Percentiles rank a stretch among this genome's conserved stretches.
Conservation (phyloP, 1,140 invertebrate species). For the Halesus radiatus region DNA sequence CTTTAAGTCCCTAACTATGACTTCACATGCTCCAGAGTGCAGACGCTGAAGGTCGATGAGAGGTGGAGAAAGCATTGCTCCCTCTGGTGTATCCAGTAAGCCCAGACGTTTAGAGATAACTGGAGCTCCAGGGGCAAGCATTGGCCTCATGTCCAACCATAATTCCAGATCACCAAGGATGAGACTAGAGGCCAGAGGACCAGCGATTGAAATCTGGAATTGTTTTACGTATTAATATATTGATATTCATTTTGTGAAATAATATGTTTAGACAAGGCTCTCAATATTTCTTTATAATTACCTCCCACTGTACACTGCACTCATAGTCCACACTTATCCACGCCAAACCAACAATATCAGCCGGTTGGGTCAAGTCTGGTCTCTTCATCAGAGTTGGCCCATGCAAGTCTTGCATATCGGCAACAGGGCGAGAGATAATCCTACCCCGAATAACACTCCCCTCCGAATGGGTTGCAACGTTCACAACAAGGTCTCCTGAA, state of each 20-base stretch:
- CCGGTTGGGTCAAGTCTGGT: slow-evolving; percentile 67
- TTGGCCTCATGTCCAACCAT: slow-evolving; percentile 76
- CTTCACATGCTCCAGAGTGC: slow-evolving; percentile 73
- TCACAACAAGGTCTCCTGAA: slow-evolving; percentile 81
- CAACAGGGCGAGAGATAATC: slow-evolving; percentile 77
- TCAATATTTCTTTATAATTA: slow-evolving; percentile 59
- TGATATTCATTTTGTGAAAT: not conserved
- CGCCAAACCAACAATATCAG: slow-evolving; percentile 78
- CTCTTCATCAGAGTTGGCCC: slow-evolving; percentile 77
- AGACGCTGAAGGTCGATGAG: slow-evolving; percentile 73
- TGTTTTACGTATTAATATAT: not conserved
- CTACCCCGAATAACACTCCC: slow-evolving; percentile 74
- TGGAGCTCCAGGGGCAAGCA: slow-evolving; percentile 76
- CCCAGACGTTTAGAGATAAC: slow-evolving; percentile 67
- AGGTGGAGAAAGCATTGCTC: slow-evolving; percentile 72
- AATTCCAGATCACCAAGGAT: slow-evolving; percentile 63
- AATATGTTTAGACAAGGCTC: too few species aligned
- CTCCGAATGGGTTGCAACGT: slow-evolving; percentile 75
- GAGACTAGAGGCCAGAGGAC: slow-evolving; percentile 35
- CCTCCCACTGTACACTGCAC: slow-evolving; percentile 88
- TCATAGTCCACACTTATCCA: slow-evolving; percentile 87
- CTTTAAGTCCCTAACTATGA: slow-evolving; percentile 71
- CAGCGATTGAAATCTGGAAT: slow-evolving; percentile 45
- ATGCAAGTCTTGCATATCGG: slow-evolving; percentile 80
- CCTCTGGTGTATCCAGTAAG: slow-evolving; percentile 78